Conservation (phyloP, 2,797 vertebrate genomes). For the Nyctibius grandis region DNA sequence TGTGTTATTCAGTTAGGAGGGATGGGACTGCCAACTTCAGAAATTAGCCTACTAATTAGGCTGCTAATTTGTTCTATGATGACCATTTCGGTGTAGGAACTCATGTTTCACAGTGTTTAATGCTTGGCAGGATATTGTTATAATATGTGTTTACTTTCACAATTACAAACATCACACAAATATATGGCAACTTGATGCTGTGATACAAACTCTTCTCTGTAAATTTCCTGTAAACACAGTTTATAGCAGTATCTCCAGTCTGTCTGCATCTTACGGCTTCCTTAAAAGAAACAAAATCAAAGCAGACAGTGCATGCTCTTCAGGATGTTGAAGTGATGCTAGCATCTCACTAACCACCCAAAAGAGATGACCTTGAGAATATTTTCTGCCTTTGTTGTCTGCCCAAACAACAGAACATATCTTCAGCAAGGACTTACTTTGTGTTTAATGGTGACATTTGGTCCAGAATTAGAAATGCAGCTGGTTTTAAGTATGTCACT, state of each 20-base stretch:
- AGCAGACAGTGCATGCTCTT: background rate
- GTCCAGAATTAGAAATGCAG: background rate
- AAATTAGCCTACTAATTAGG: background rate
- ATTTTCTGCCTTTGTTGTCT: background rate
- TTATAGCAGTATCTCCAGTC: background rate
- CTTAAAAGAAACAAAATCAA: background rate
- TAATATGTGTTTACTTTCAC: background rate
- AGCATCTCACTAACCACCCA: background rate
- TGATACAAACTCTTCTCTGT: background rate
- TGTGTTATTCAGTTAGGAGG: background rate
- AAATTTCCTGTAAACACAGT: background rate
- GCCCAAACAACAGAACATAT: accelerated
- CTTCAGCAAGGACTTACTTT: background rate
- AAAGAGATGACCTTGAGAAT: background rate
- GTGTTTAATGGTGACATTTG: background rate
- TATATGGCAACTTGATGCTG: background rate
- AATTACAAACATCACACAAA: background rate
- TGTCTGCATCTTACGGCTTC: background rate
- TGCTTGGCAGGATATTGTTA: background rate
- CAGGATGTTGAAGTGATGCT: background rate
- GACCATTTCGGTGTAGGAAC: background rate
- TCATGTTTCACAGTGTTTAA: background rate
- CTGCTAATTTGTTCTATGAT: background rate
- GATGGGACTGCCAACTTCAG: background rate
- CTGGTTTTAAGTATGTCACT: background rate